Conservation (phyloP, 1,140 invertebrate species). For the Hetaerina americana region DNA sequence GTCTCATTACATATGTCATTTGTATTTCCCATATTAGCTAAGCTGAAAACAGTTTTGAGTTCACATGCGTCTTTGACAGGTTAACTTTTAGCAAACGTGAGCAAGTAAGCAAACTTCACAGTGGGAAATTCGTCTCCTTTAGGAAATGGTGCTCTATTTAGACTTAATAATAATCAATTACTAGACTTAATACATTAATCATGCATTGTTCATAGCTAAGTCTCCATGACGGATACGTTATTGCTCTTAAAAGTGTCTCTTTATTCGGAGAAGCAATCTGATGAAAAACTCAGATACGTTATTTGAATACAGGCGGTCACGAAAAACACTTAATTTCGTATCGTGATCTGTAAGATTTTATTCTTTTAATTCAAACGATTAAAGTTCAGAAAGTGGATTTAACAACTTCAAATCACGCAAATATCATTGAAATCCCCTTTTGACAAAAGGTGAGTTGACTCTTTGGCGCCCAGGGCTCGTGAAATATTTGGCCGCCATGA, state of each 20-base stretch:
- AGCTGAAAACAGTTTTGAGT: background rate
- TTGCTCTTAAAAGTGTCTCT: background rate
- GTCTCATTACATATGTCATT: background rate
- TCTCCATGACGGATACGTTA: background rate
- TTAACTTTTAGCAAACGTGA: background rate
- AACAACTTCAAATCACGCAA: background rate
- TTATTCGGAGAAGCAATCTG: background rate
- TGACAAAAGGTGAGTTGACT: background rate
- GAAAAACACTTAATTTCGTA: background rate
- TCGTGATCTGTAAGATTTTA: background rate
- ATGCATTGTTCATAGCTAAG: background rate
- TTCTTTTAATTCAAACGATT: background rate
- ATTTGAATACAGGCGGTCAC: background rate
- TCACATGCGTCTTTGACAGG: background rate
- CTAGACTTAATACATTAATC: background rate
- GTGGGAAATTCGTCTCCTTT: background rate
- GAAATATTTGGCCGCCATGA: background rate
- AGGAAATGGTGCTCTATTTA: background rate
- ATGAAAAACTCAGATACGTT: background rate
- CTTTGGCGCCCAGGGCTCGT: background rate
- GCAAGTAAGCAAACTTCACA: background rate
- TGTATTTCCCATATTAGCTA: background rate
- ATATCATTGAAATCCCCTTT: background rate
- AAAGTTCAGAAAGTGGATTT: background rate
- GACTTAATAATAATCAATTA: background rate